Base-by-base conservation (phyloP, 2,888 invertebrate species). In the Amphipoea oculea region DNA sequence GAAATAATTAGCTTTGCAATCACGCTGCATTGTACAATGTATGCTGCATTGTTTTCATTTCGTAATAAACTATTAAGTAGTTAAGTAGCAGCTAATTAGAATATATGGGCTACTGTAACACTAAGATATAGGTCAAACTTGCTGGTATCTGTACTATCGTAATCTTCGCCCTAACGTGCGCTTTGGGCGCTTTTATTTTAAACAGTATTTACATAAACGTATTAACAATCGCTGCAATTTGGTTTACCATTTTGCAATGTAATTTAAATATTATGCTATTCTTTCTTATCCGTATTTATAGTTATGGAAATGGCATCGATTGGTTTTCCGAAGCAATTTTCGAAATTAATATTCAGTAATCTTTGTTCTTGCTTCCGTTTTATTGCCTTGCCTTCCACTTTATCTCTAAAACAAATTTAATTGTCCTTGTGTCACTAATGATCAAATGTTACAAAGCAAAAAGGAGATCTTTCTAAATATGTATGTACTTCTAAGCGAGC, bases 251-350 rank as follows among this genome's bases (percentile, higher is more conserved):
- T 79, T 67, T 81, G 48, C 69, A 76, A 45, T 73, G 36, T 45
- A 66, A 79, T 82, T 70, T 73, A 23, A 84, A 78, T 82, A 65
- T 83, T 42, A 48, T 78, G 63, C 68, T 29, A 29, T 82, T 82
- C 65, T 79, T 82, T 73, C 82, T 65, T 79, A 36, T 84, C 48
- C 85, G 23, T 71, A 81, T 84, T 85, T 71, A 73, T 85, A 85
- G 45, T 84, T 84, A 81, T 81, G 77, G 40, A 76, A 76, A 85
- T 81, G 1, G 6, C 11, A 29, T 65, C 51, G 67, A 67, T 85
- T 73, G 73, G 84, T 14, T 62, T 62, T 70, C 48, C 29, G 23
- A 62, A 66, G 54, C 60, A 54, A 63, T 73, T 65, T 79, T 85
- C 12, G 14, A 57, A 36, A 68, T 65, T 23, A 71, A 66, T 17